Conservation (phyloP, 2,888 invertebrate species). For the Ctenicera cuprea region DNA sequence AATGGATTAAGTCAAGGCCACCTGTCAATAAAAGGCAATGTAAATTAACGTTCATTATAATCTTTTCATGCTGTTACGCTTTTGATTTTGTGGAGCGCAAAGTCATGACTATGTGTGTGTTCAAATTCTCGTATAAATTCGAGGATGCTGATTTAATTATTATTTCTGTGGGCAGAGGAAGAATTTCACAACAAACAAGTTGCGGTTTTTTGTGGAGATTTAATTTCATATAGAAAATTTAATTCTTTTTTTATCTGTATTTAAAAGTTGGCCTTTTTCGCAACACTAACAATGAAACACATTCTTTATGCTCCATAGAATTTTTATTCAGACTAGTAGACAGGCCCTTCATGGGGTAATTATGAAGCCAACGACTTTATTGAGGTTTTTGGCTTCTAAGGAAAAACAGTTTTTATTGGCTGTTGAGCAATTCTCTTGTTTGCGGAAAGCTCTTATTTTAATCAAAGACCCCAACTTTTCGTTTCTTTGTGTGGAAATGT, state of each 20-base stretch:
- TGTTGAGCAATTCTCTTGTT: not conserved
- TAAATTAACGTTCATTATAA: constrained; percentile 19
- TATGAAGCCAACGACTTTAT: not conserved
- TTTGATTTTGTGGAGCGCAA: constrained; percentile 27
- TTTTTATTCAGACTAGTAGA: no score
- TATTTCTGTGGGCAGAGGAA: not conserved
- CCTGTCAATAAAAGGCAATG: constrained; percentile 13
- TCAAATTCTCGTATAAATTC: not conserved
- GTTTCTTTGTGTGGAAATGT: not conserved
- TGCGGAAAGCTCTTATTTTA: not conserved
- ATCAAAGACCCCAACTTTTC: not conserved
- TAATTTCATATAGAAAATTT: no score
- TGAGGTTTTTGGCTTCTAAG: not conserved
- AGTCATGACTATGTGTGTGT: not conserved
- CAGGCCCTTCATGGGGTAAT: not conserved
- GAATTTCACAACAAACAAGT: not conserved
- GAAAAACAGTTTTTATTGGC: not conserved
- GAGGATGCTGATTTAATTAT: not conserved
- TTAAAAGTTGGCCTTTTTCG: not conserved
- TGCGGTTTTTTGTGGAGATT: no score
- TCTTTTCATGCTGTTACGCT: constrained; percentile 24
- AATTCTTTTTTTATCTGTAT: not conserved
- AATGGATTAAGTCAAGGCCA: constrained; percentile 27
- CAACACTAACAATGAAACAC: no score
- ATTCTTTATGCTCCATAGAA: not conserved